phyloP scores from a whole-genome alignment of 2,888 invertebrate species.

The Amaurobius ferox region DNA sequence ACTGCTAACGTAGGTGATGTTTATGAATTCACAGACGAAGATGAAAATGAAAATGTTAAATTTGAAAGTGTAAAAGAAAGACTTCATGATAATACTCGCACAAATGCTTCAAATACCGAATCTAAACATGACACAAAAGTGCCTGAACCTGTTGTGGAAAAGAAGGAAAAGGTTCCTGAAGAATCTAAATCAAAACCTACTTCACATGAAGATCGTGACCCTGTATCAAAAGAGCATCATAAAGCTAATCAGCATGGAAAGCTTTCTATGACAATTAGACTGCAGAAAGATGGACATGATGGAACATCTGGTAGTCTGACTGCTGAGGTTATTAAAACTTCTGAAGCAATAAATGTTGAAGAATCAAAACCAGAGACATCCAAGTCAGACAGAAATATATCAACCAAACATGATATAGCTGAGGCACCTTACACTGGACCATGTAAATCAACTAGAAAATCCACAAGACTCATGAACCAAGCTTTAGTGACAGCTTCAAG shows the following conservation, averaged over 20 bases:
- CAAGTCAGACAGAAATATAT: conserved; percentile 29
- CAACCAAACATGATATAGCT: conserved; percentile 42
- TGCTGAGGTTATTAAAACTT: conserved; percentile 74
- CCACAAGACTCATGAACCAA: conserved; percentile 78
- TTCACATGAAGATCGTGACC: conserved; percentile 89
- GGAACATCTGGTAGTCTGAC: too few species aligned
- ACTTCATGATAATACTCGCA: conserved; percentile 36
- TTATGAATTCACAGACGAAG: conserved; percentile 94
- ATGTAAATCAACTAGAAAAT: conserved; percentile 74
- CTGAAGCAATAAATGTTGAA: conserved; percentile 73
- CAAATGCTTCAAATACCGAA: not conserved
- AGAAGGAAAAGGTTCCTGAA: conserved; percentile 61
- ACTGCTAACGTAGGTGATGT: conserved; percentile 85
- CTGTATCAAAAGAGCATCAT: conserved; percentile 77
- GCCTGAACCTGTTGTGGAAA: conserved; percentile 46
- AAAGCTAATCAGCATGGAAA: conserved; percentile 6
- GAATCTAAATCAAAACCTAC: conserved; percentile 80
- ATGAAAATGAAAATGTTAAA: conserved; percentile 80
- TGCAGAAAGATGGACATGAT: conserved; percentile 73
- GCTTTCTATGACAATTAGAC: conserved; percentile 74
- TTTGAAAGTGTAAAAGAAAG: conserved; percentile 69
- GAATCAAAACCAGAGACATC: conserved; percentile 59
- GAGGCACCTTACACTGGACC: conserved; percentile 36
- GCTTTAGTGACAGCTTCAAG: conserved; percentile 79
- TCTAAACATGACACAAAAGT: conserved; percentile 11